Conservation (phyloP, 1,140 invertebrate species). For the Daktulosphaira vitifoliae region DNA sequence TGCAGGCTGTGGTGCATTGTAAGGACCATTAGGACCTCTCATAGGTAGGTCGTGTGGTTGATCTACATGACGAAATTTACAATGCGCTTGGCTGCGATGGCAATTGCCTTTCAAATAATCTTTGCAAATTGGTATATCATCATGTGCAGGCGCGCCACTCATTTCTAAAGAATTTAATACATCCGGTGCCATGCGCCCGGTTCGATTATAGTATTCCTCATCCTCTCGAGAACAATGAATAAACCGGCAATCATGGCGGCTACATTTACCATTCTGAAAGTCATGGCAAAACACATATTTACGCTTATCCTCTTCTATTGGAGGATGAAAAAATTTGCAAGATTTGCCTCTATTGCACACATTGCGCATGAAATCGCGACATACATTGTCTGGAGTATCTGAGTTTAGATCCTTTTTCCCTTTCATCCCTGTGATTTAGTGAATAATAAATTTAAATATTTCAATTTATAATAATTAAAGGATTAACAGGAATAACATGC, state of each 20-base stretch:
- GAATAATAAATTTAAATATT: no score
- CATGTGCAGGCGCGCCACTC: conserved; percentile 23
- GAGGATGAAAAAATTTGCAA: conserved; percentile 52
- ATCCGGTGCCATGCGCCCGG: conserved; percentile 57
- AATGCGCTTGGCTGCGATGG: conserved; percentile 46
- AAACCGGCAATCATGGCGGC: conserved; percentile 52
- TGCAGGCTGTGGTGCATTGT: conserved; percentile 16
- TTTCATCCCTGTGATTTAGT: conserved; percentile 30
- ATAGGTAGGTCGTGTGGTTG: conserved; percentile 19
- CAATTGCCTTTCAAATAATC: conserved; percentile 69
- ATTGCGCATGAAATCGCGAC: conserved; percentile 55
- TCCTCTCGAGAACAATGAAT: conserved; percentile 69
- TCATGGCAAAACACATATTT: conserved; percentile 67
- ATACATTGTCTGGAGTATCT: conserved; percentile 42
- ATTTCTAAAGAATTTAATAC: conserved; percentile 40
- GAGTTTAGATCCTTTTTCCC: conserved; percentile 24
- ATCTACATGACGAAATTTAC: conserved; percentile 44
- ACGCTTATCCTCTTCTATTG: conserved; percentile 31
- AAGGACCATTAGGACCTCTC: conserved; percentile 25
- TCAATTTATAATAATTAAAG: no score
- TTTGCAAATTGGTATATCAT: conserved; percentile 59
- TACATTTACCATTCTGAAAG: conserved; percentile 60
- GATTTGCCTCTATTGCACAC: conserved; percentile 65
- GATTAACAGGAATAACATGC: no score
- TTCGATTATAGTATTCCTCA: conserved; percentile 62